Evolutionary conservation across 2,113 vertebrate species (phyloP).

Genomic region (Hypomesus transpacificus): DNA sequence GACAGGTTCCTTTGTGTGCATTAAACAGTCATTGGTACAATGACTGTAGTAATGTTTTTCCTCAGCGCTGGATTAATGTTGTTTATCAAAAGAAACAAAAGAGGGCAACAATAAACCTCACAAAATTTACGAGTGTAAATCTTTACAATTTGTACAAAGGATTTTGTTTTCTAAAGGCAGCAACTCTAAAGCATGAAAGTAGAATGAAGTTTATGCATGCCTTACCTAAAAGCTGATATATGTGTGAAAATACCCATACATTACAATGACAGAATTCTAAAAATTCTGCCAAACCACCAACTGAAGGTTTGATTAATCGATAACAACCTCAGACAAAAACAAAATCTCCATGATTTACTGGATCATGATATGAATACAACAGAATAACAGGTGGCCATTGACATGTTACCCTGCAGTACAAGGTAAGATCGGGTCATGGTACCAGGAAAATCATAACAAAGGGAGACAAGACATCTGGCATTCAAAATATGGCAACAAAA

Average conservation of each 20-base stretch:
- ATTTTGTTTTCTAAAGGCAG: not conserved
- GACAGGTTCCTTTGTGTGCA: conserved; percentile 36
- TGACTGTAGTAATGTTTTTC: not conserved
- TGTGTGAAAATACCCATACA: too few species aligned
- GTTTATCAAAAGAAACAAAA: too few species aligned
- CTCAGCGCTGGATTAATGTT: too few species aligned
- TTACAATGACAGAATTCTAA: not conserved
- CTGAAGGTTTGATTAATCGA: not conserved
- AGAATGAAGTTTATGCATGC: not conserved
- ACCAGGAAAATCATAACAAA: conserved; percentile 63
- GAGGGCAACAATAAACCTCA: too few species aligned
- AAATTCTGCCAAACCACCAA: not conserved
- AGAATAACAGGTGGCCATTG: conserved; percentile 73
- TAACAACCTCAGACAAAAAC: not conserved
- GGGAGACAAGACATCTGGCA: conserved; percentile 65
- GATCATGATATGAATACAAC: conserved; percentile 28
- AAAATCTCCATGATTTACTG: conserved; percentile 25
- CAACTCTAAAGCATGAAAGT: not conserved
- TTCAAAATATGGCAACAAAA: conserved; percentile 65
- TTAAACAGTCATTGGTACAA: conserved; percentile 34
- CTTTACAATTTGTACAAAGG: conserved; percentile 19
- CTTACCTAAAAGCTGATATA: too few species aligned
- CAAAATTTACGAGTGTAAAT: not conserved
- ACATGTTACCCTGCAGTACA: conserved; percentile 26
- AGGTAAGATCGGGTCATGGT: conserved; percentile 41